Base-by-base conservation (phyloP, 2,888 invertebrate species). In the Platycnemis pennipes region DNA sequence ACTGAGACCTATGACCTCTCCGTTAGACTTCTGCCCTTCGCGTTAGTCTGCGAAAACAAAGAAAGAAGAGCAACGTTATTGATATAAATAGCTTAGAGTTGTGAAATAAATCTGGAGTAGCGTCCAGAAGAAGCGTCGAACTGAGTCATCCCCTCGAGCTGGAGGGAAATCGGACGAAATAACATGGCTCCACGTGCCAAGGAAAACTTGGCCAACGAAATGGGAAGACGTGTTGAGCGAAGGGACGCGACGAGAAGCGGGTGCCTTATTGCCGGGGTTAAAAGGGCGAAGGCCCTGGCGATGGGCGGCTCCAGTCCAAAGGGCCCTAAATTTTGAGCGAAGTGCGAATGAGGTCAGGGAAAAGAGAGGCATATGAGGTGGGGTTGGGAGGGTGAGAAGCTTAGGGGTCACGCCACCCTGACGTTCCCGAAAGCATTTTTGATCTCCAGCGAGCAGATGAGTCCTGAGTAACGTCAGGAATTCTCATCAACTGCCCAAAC, bases 161-260 rank as follows among this genome's bases (percentile, higher is more conserved):
- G 37, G 31, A 37, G 77, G 77, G 31, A 16, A 77, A 77, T 77
- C 77, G 77, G 77, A 77, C 26, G 37, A 37, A 77, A 77, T 77
- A 77, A 77, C 77, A 77, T 77, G 13, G n/a, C 13, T 26, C 77
- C 37, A 77, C 77, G 37, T 37, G 89, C 89, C 89, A 89, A 89
- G 89, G 63, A 53, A 56, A 63, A 89, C 53, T 19, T 53, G 89
- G 77, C 56, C 26, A 42, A 42, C 56, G 42, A n/a, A 44, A 87
- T 45, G n/a, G 86, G 46, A 37, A n/a, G 89, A 89, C 56, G 89
- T 44, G 89, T 63, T 53, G 89, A 89, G 89, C 26, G 53, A 89
- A 37, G n/a, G 89, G 37, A 77, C 77, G 16, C 77, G 77, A 77
- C 5, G 49, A 37, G 37, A 37, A 77, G 11, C 77, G 63, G 26